phyloP scores from a whole-genome alignment of 2,888 invertebrate genomes.

The Drosophila nigritarsus region DNA sequence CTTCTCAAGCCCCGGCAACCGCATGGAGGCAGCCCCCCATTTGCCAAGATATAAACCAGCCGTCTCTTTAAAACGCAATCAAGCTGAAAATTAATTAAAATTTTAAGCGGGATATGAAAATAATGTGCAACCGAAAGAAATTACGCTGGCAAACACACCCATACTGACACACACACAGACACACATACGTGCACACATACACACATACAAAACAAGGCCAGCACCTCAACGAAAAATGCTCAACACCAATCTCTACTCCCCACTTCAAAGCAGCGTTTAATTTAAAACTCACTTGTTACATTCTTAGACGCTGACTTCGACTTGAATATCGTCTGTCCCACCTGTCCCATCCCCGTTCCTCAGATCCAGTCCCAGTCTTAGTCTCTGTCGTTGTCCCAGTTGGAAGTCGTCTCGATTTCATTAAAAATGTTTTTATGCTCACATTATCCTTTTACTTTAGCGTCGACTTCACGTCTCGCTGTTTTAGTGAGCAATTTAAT shows the following conservation, averaged over 20 bases:
- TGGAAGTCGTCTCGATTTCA: slow-evolving; percentile 80
- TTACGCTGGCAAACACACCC: slow-evolving; percentile 40
- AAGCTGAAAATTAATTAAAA: slow-evolving; percentile 85
- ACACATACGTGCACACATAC: slow-evolving; percentile 20
- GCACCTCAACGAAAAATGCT: slow-evolving; percentile 9
- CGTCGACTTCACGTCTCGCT: slow-evolving; percentile 47
- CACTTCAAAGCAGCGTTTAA: slow-evolving; percentile 43
- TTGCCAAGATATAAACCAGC: slow-evolving; percentile 58
- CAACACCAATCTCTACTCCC: slow-evolving; percentile 23
- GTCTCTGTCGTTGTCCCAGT: slow-evolving; percentile 48
- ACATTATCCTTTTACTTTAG: slow-evolving; percentile 77
- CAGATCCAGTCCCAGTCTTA: not conserved
- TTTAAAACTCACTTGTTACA: slow-evolving; percentile 80
- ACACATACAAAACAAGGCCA: slow-evolving; percentile 14
- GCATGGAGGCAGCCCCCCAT: slow-evolving; percentile 13
- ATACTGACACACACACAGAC: not conserved
- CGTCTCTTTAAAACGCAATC: slow-evolving; percentile 83
- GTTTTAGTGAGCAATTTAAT: slow-evolving; percentile 73
- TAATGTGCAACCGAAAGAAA: slow-evolving; percentile 69
- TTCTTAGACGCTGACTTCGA: slow-evolving; percentile 66
- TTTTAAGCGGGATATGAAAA: slow-evolving; percentile 81
- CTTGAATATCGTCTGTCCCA: slow-evolving; percentile 7
- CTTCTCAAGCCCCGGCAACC: slow-evolving; percentile 44
- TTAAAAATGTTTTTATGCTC: slow-evolving; percentile 80
- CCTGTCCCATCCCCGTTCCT: not conserved